Evolutionary conservation across 2,113 vertebrate species (phyloP), one percentile per base, ranked within the genome.

Genomic region (Coptodon rendalli): DNA sequence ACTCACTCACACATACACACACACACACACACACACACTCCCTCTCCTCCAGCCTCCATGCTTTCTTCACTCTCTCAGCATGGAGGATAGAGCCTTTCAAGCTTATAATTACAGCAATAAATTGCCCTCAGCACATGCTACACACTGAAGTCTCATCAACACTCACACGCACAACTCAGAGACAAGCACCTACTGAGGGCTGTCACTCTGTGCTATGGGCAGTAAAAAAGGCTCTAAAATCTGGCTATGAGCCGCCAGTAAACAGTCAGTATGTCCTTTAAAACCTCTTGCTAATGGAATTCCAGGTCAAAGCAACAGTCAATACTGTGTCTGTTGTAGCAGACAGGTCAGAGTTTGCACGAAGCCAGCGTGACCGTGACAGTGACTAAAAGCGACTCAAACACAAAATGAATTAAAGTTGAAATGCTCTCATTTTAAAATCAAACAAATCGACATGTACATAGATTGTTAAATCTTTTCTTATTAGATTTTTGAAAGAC

Each of bases 81-180:
- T 43, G 89, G 56, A 89, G 71, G 84, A 52, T 84, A 84, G 91
- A 89, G 83, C 80, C 83, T 92, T 87, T 94, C 88, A 90, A 92
- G 92, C 92, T 93, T 89, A 93, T 93, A 93, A 94, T 96, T 95
- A 93, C 83, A 54, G 16, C 5, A 53, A 94, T 93, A 92, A 91
- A 92, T 91, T 22, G 14, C 89, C 87, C n/a, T 66, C 52, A 68
- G 87, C 86, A 38, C 83, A 83, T 6, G 54, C 79, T 22, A 82
- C 85, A 80, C 56, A 71, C 81, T 84, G 66, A 40, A 68, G 83
- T 87, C 86, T 91, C 83, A 79, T 89, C 83, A 84, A 83, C 81
- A 85, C 84, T 81, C 76, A 12, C 31, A 48, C 22, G 56, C 48
- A 84, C 81, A 86, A 66, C 57, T 36, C 54, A 34, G 19, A 68